Base-by-base conservation (phyloP, 2,113 vertebrate genomes). In the Poeciliopsis turrubarensis region DNA sequence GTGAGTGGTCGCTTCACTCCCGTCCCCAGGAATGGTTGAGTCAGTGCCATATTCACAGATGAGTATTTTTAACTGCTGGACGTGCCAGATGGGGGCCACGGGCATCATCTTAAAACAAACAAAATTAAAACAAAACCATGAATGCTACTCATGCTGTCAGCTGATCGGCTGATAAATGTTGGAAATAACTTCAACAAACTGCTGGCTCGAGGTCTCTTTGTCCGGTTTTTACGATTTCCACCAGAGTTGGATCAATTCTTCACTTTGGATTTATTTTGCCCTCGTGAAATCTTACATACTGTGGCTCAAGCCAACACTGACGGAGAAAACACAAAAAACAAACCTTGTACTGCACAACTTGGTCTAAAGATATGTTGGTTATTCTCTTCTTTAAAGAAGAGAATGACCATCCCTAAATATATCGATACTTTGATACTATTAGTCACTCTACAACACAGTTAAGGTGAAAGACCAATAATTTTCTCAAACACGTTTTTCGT, bases 31-130 rank as follows among this genome's bases (percentile, higher is more conserved):
- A 87, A 81, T 78, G 79, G 77, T 85, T 84, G 78, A 80, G 70
- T 75, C 72, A 13, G 90, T 91, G 89, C 68, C 71, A 57, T 91
- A 91, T 92, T 91, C 90, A 92, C 89, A 91, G 78, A 91, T 91
- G 90, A 87, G 71, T 74, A 65, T 75, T 83, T 65, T 82, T 64
- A 32, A 65, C 76, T 61, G 57, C 31, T 71, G 84, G 87, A 87
- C 69, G 10, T 57, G 80, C 87, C 75, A 86, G 85, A 87, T 70
- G 78, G 80, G 80, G 78, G 83, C 81, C 2, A n/a, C 34, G 15
- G 13, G 61, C 8, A 1, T 12, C 13, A 22, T 64, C 61, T 41
- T 34, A 22, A 68, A 60, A 68, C 25, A 30, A 65, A 60, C 19
- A 6, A 14, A 37, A 11, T 37, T 11, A 37, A 37, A 69, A 30